Base-by-base conservation (phyloP, 2,888 invertebrate genomes). In the Cordilura impudica region DNA sequence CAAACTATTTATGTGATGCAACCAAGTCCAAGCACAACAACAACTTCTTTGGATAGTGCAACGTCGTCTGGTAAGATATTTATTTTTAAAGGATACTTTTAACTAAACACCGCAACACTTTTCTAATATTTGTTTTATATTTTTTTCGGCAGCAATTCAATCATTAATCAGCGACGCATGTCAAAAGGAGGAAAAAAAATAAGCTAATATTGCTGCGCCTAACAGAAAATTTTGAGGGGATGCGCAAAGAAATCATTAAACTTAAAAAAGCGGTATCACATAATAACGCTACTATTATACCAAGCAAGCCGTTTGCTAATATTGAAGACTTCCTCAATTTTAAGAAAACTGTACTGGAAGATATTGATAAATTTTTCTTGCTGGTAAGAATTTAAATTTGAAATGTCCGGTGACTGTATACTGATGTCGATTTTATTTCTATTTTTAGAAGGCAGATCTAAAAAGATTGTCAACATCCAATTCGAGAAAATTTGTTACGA, bases 401-500 rank as follows among this genome's bases (percentile, higher is more conserved):
- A n/a, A n/a, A n/a, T n/a, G n/a, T n/a, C n/a, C n/a, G n/a, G n/a
- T n/a, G n/a, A n/a, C n/a, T n/a, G n/a, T n/a, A n/a, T n/a, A n/a
- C n/a, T n/a, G n/a, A n/a, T n/a, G n/a, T n/a, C n/a, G n/a, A n/a
- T n/a, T n/a, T n/a, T n/a, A n/a, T n/a, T n/a, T n/a, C n/a, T n/a
- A n/a, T n/a, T n/a, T n/a, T n/a, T n/a, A n/a, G n/a, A n/a, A n/a
- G n/a, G n/a, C n/a, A n/a, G n/a, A n/a, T n/a, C n/a, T n/a, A n/a
- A n/a, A n/a, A n/a, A n/a, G n/a, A n/a, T n/a, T n/a, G n/a, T n/a
- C n/a, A n/a, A n/a, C n/a, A n/a, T n/a, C n/a, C n/a, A n/a, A n/a
- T n/a, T n/a, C n/a, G n/a, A n/a, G n/a, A n/a, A n/a, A n/a, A n/a
- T 70, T 70, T 71, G 76, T 71, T 58, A 77, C 71, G 56, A 70